These are phyloP conservation scores for Calameuta filiformis DNA, from an alignment of 2,888 invertebrate genomes.

Conservation along the genomic window DNA sequence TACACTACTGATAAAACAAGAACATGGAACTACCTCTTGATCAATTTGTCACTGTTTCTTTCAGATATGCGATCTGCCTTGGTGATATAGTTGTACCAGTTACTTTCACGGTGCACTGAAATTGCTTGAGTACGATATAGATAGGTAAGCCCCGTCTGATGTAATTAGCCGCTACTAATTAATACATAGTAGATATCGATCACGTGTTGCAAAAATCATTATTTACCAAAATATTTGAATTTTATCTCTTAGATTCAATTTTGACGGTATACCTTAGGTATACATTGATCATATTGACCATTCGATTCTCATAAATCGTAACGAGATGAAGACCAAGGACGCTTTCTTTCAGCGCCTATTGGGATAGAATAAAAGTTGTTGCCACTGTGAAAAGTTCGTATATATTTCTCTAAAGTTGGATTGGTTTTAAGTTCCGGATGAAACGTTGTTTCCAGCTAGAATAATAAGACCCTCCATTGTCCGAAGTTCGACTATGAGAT, in stretches of 20 bases:
- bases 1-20: conserved; percentile 41
- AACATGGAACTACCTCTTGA: conserved; percentile 30
- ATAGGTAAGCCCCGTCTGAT: background rate
- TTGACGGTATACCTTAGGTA: background rate
- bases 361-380: conserved; percentile 18
- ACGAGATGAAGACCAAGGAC: background rate
- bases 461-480: background rate
- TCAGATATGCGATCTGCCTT: conserved; percentile 25
- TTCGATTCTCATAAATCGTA: background rate
- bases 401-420: conserved; percentile 17
- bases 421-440: conserved; percentile 18
- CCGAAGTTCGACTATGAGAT: background rate
- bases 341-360: background rate
- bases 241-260: too few relatives aligned
- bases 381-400: conserved; percentile 11
- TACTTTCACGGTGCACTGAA: background rate
- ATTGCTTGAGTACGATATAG: background rate
- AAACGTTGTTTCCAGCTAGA: conserved; percentile 1
- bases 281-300: background rate
- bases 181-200: too few relatives aligned
- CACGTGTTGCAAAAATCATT: background rate
- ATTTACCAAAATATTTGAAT: too few relatives aligned
- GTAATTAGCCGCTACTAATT: conserved; percentile 19
- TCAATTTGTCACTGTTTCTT: conserved; percentile 50
- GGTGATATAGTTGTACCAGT: conserved; percentile 8